Evolutionary conservation across 2,888 invertebrate species (phyloP), one percentile per base, ranked within the genome.

Genomic region (Tenthredo livida): DNA sequence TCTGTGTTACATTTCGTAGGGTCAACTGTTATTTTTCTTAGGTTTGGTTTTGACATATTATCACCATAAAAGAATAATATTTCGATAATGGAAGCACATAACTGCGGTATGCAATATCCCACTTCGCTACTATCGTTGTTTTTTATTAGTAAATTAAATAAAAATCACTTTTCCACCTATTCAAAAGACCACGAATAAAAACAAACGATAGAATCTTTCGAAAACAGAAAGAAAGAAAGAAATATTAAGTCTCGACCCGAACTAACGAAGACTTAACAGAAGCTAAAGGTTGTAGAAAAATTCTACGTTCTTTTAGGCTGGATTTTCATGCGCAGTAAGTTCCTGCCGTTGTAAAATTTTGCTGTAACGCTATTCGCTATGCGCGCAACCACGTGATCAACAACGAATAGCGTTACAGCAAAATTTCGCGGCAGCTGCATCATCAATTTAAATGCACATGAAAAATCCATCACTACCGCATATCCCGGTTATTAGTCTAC

Each of bases 21-120:
- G 94, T 96, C 96, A 93, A 96, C 96, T 93, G 96, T 96, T 94
- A 96, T 96, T 95, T 96, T 96, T 94, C 96, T 96, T 95, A 96
- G 96, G 94, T 95, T 95, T 95, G 95, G 96, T 94, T 95, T 95
- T 94, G 95, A 95, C 95, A 95, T 95, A 93, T 94, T 94, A 93
- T 93, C 92, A 92, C 93, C 92, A 93, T 90, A 91, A 91, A 92
- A 90, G 90, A 91, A 92, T 92, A 90, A 88, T 91, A 90, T 92
- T 90, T 90, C 88, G 90, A 90, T 90, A 92, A 91, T 89, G 91
- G 90, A 92, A 92, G 90, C 91, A 91, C 92, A 92, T 92, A 92
- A 92, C 92, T 92, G 92, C 92, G 88, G 89, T 89, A 89, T 89
- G 88, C 87, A 89, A 89, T 67, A 87, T 87, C 85, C 85, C 85